phyloP scores from a whole-genome alignment of 2,888 invertebrate species.

The Tipula helvola region DNA sequence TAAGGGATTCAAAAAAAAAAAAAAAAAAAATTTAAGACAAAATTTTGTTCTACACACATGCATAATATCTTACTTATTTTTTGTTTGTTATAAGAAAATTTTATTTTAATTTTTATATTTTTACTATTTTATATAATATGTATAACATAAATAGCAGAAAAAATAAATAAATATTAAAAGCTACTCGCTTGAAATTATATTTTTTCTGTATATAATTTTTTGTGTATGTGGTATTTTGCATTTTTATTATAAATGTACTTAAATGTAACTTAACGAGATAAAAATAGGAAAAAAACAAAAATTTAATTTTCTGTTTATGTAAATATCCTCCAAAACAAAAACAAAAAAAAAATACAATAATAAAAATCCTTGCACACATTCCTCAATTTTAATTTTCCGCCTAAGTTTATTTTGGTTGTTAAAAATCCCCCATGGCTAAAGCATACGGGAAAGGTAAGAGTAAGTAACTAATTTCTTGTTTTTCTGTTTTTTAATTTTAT shows the following conservation, averaged over 20 bases:
- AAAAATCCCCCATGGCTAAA: conserved; percentile 28
- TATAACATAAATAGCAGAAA: not conserved
- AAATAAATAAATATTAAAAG: not conserved
- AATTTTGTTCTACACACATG: not conserved
- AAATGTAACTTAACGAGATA: not conserved
- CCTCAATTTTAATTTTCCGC: not conserved
- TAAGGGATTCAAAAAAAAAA: not conserved
- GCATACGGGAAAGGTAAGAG: conserved; percentile 40
- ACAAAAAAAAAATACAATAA: not conserved
- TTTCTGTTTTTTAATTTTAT: conserved; percentile 16
- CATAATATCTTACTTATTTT: not conserved
- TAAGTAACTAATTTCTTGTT: conserved; percentile 28
- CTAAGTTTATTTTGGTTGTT: not conserved
- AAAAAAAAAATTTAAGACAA: not conserved
- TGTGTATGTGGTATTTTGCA: conserved; percentile 6
- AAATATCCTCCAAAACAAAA: not conserved
- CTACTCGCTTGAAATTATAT: not conserved
- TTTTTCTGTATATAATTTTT: conserved; percentile 4
- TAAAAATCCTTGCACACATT: conserved; percentile 5
- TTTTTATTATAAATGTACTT: not conserved
- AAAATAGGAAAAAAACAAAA: not conserved
- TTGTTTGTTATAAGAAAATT: not conserved
- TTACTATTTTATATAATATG: not conserved
- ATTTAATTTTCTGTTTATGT: conserved; percentile 7
- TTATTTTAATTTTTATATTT: not conserved